phyloP scores from a whole-genome alignment of 35 echinoderm and acorn worm genomes.

The Strongylocentrotus purpuratus region DNA sequence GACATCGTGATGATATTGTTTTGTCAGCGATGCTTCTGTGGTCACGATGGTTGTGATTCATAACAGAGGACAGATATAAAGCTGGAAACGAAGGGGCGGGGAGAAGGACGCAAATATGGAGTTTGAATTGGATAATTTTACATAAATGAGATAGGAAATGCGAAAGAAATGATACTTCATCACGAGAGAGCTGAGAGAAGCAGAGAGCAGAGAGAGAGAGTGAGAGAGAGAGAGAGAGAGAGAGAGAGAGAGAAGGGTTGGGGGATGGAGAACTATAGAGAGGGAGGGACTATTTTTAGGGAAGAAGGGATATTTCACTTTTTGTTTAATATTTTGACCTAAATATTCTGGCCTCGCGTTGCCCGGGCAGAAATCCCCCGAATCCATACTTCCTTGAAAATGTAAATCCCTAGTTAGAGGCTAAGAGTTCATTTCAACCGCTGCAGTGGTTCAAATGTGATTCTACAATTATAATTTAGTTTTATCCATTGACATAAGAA shows the following conservation, averaged over 20 bases:
- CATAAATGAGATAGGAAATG: too few relatives aligned
- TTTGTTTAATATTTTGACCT: not conserved
- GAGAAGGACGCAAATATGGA: not conserved
- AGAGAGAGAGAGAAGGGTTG: not conserved
- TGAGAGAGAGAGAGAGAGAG: not conserved
- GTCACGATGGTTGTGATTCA: not conserved
- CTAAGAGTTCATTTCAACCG: not conserved
- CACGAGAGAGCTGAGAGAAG: not conserved
- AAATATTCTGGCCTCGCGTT: constrained; percentile 8
- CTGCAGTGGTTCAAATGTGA: not conserved
- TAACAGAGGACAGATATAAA: not conserved
- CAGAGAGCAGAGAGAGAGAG: not conserved
- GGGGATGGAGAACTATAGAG: not conserved
- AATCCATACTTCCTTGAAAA: constrained; percentile 12
- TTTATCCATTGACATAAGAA: not conserved
- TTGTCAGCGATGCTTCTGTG: not conserved
- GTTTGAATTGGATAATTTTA: too few relatives aligned
- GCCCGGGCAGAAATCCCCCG: not conserved
- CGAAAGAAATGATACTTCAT: too few relatives aligned
- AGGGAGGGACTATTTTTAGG: not conserved
- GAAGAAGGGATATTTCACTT: not conserved
- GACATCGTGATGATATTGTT: not conserved
- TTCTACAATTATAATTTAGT: not conserved
- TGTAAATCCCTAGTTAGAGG: constrained; percentile 10
- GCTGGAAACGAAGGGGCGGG: not conserved